Base-by-base conservation (phyloP, 2,113 vertebrate genomes). In the Prochilodus magdalenae region DNA sequence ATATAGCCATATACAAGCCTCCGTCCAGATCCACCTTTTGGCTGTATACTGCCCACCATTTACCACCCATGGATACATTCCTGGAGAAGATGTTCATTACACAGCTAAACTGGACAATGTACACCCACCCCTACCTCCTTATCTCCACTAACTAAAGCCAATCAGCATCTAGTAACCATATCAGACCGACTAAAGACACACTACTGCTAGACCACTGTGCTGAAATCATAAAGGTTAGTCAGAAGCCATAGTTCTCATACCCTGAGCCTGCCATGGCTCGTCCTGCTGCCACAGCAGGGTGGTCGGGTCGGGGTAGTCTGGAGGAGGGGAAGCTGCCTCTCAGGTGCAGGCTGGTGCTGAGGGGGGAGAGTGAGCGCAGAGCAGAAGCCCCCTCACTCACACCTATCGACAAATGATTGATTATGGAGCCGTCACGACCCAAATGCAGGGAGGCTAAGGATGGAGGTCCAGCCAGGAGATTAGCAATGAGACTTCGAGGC, bases 401-500 rank as follows among this genome's bases (percentile, higher is more conserved):
- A 14, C 92, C 92, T 36, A 87, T 86, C 1, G 93, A 95, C 59
- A 94, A 91, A 29, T 96, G 96, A 83, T 94, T 94, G 80, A 94
- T 93, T 49, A 93, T 87, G 85, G 95, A 96, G 53, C 92, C 89
- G 0, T 99, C 96, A 22, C 94, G 91, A 83, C 93, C 93, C 77
- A 96, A 82, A 77, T 96, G 95, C 73, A 96, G 92, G 0, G 94
- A 94, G 13, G 89, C 94, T 86, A 96, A 87, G 0, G 91, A 94
- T 0, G 97, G 96, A 0, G 97, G 96, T 57, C 96, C 97, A 0
- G 89, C 93, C 82, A 98, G 92, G 83, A 97, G 92, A 73, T 98
- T 98, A 84, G 96, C 97, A 84, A 98, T 93, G 74, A 99, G 95
- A 89, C 98, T 99, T 90, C 96, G 95, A 22, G 98, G 98, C 98